These are phyloP conservation scores for Zaprionus vittiger DNA, from an alignment of 1,140 invertebrate genomes.

Conservation along the genomic window DNA sequence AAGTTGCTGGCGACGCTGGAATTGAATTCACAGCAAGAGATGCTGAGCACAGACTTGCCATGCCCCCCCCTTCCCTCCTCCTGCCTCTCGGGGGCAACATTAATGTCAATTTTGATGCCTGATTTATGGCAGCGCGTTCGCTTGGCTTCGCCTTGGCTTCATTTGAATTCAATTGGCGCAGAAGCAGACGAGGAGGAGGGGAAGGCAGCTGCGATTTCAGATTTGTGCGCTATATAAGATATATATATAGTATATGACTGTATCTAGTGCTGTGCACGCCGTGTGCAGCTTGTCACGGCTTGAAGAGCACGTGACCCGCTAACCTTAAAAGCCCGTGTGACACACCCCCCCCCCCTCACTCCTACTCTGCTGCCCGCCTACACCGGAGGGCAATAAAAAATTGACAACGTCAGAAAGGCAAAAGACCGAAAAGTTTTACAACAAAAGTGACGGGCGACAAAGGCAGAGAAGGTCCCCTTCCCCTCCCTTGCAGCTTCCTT, in stretches of 20 bases:
- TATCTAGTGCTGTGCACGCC: slow-evolving; percentile 9
- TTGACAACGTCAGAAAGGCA: slow-evolving; percentile 67
- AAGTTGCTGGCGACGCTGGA: slow-evolving; percentile 22
- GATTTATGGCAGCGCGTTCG: slow-evolving; percentile 76
- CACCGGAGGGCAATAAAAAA: slow-evolving; percentile 75
- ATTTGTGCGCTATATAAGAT: slow-evolving; percentile 28
- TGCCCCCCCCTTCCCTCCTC: not conserved
- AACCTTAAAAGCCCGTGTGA: slow-evolving; percentile 61
- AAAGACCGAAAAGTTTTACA: slow-evolving; percentile 35
- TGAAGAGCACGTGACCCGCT: slow-evolving; percentile 74
- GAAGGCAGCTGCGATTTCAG: slow-evolving; percentile 36
- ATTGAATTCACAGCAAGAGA: slow-evolving; percentile 53
- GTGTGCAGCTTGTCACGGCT: slow-evolving; percentile 36
- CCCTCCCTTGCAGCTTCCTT: not conserved
- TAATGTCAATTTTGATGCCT: slow-evolving; percentile 81
- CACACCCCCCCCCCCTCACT: slow-evolving; percentile 3
- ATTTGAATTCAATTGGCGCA: slow-evolving; percentile 77
- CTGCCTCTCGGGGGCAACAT: slow-evolving; percentile 61
- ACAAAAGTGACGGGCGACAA: slow-evolving; percentile 2
- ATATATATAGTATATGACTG: slow-evolving; percentile 3
- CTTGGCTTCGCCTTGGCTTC: slow-evolving; percentile 50
- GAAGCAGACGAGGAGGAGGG: too few species aligned
- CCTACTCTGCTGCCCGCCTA: slow-evolving; percentile 4
- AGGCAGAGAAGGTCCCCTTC: not conserved
- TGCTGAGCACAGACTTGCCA: not conserved